Base-by-base conservation (phyloP, 2,797 vertebrate species). In the Discoglossus pictus region DNA sequence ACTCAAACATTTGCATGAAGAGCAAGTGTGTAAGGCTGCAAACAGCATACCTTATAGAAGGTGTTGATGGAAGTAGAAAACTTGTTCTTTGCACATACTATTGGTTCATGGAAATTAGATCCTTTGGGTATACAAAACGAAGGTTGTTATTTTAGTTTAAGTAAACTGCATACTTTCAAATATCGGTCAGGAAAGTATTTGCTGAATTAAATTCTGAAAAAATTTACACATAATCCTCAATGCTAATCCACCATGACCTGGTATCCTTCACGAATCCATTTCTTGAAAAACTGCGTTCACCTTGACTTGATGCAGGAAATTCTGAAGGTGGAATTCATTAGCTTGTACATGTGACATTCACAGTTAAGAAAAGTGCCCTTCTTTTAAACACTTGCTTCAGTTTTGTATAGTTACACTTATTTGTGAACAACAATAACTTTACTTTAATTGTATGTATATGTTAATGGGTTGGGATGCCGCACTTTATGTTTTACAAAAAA, bases 91-190 rank as follows among this genome's bases (percentile, higher is more conserved):
- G 53, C 36, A 40, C 43, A 56, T 17, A 48, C 23, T 56, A 63
- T 48, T 61, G 56, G 43, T 48, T 63, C 42, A 63, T 63, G 43
- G 59, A 70, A 43, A 56, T 51, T 71, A 63, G 53, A 71, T 71
- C 61, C 52, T 64, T 64, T 64, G 31, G 51, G 68, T 64, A 51
- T 42, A 64, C 52, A 71, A 56, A 63, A 58, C 64, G 38, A 71
- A 44, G 61, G 44, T 12, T 71, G 68, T 52, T 71, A 51, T 71
- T 43, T 53, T 36, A 50, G 61, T 48, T 61, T 44, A 70, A 70
- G 40, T 63, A 64, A 62, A 64, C 51, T 52, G 68, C 61, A 71
- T 64, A 50, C 68, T 64, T 64, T 64, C 16, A 42, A 50, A 48
- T 34, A 58, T 16, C 59, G 25, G 25, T 40, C 51, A 55, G 50